Base-by-base conservation (phyloP, 2,888 invertebrate species). In the Drosophila lacicola region DNA sequence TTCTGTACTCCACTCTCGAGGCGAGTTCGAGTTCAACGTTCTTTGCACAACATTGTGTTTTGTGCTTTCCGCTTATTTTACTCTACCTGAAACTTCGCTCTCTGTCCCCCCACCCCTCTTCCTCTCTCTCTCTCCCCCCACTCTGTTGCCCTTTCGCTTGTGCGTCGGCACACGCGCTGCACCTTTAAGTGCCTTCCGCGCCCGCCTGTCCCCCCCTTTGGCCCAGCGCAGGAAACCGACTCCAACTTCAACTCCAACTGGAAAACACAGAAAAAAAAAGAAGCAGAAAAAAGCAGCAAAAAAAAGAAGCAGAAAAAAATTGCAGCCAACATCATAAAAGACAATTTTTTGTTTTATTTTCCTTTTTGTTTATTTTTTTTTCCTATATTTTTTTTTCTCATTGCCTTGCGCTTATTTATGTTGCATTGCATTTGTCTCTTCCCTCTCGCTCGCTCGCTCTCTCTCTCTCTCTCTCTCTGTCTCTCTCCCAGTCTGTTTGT, bases 31-130 rank as follows among this genome's bases (percentile, higher is more conserved):
- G 83, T 84, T 84, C 83, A 84, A 84, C 83, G 83, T 84, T 84
- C 83, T 84, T 86, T 86, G 89, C 87, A 87, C 89, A 84, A 84
- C 89, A 84, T 86, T 84, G 83, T 88, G 80, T 83, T 84, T 83
- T 88, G 87, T 86, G 87, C 89, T 83, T 83, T 83, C 83, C 83
- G 83, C 88, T 83, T 79, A 74, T 88, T 88, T 83, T 85, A 66
- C 87, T 73, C 55, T 64, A 70, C 74, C 81, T 64, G 71, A 14
- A 17, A n/a, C 29, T 29, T 29, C 29, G 8, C 29, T 29, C 29
- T 29, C 45, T 14, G 25, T 3, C 50, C 21, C 25, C n/a, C 53
- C 19, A 19, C 36, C 14, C 58, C 46, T 10, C 53, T 13, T 17
- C 13, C n/a, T 21, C 19, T 13, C 21, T 46, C 25, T 11, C 25